Conservation (phyloP, 2,888 invertebrate genomes). For the Mythimna albipuncta region DNA sequence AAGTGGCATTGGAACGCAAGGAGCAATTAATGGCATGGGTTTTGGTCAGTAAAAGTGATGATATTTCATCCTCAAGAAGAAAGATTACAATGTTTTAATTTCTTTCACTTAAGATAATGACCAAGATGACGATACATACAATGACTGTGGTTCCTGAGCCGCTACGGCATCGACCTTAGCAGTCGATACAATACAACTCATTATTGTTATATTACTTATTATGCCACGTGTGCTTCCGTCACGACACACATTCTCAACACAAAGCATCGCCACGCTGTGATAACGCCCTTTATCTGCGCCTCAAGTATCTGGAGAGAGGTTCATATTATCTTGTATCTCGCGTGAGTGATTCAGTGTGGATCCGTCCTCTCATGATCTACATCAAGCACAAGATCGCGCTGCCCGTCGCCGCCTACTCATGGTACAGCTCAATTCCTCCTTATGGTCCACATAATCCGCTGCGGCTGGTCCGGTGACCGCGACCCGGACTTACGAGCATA, state of each 20-base stretch:
- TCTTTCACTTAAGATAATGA: slow-evolving; percentile 1
- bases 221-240: slow-evolving; percentile 20
- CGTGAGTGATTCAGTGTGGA: slow-evolving; percentile 32
- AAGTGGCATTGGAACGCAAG: too few relatives aligned
- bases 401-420: slow-evolving; percentile 75
- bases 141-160: background rate
- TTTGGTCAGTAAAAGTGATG: too few relatives aligned
- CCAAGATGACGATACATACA: background rate
- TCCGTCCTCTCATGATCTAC: slow-evolving; percentile 65
- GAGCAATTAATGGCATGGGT: too few relatives aligned
- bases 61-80: background rate
- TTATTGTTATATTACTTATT: background rate
- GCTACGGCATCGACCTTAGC: background rate
- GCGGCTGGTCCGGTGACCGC: background rate
- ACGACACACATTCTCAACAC: slow-evolving; percentile 14
- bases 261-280: slow-evolving; percentile 28
- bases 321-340: slow-evolving; percentile 31
- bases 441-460: background rate
- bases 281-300: slow-evolving; percentile 44
- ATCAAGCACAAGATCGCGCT: slow-evolving; percentile 72
- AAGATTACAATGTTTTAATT: background rate
- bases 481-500: background rate
- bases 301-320: slow-evolving; percentile 38
- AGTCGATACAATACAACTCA: background rate
- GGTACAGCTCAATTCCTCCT: slow-evolving; percentile 63